A percentile compares a stretch with the other conserved stretches of the same genome.
Conservation (phyloP, 2,113 vertebrate genomes). For the Sclerurus mexicanus region DNA sequence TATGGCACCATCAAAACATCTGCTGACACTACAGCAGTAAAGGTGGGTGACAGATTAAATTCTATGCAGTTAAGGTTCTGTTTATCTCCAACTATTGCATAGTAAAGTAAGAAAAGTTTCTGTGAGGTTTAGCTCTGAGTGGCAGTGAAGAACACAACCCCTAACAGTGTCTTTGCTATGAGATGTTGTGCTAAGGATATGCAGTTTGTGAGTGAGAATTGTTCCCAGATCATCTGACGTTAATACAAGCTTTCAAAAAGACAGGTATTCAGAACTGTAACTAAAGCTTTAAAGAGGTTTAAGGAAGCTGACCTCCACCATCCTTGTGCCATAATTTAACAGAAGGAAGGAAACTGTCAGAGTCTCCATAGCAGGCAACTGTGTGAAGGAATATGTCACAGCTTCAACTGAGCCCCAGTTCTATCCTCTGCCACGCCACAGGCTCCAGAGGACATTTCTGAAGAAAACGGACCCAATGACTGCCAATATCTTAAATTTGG, state of each 20-base stretch:
- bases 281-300: neutral
- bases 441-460: neutral
- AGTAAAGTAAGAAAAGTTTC: neutral
- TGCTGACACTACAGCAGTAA: neutral
- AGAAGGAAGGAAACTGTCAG: neutral
- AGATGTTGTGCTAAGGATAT: neutral
- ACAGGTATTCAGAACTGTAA: neutral
- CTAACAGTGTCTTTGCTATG: neutral
- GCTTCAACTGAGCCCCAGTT: neutral
- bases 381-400: neutral
- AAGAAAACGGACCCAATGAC: neutral
- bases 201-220: neutral
- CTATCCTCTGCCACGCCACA: neutral
- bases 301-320: neutral
- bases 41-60: neutral
- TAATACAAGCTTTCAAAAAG: neutral
- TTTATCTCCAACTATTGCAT: neutral
- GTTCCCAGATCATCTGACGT: neutral
- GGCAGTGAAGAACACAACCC: neutral
- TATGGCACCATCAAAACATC: neutral
- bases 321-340: neutral
- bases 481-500: neutral
- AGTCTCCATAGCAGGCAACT: fast-evolving
- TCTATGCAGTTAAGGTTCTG: neutral
- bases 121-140: neutral